phyloP scores from a whole-genome alignment of 2,888 invertebrate genomes.

The Synergus itoensis region DNA sequence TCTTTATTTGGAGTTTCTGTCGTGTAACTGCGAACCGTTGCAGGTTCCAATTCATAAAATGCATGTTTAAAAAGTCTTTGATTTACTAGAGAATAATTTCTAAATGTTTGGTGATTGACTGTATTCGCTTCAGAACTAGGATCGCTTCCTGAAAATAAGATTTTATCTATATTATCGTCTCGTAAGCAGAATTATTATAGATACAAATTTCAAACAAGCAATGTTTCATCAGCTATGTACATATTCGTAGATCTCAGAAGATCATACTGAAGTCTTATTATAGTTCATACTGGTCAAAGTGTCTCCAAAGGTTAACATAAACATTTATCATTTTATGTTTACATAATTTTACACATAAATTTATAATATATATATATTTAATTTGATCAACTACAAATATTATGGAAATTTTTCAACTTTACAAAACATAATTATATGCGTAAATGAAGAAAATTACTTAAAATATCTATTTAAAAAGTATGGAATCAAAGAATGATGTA shows the following conservation, averaged over 20 bases:
- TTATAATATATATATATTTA: too few relatives aligned
- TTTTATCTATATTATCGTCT: background rate
- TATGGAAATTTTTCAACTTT: background rate
- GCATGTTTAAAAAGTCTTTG: conserved; percentile 1
- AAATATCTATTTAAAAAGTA: background rate
- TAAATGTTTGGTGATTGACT: background rate
- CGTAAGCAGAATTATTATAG: background rate
- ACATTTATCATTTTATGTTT: too few relatives aligned
- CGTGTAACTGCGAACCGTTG: conserved; percentile 9
- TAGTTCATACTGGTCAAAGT: too few relatives aligned
- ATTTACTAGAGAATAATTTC: conserved; percentile 6
- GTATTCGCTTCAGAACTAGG: background rate
- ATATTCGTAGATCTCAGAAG: background rate
- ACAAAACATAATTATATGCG: background rate
- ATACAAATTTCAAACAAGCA: background rate
- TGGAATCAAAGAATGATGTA: background rate
- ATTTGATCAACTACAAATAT: too few relatives aligned
- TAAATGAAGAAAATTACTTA: background rate
- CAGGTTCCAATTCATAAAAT: background rate
- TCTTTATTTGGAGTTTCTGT: conserved; percentile 44
- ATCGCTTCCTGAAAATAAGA: conserved; percentile 14
- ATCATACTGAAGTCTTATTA: background rate
- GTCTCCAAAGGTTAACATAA: too few relatives aligned
- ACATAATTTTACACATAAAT: too few relatives aligned
- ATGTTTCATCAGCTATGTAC: background rate